Evolutionary conservation across 2,113 vertebrate species (phyloP).

Genomic region (Trichechus manatus): DNA sequence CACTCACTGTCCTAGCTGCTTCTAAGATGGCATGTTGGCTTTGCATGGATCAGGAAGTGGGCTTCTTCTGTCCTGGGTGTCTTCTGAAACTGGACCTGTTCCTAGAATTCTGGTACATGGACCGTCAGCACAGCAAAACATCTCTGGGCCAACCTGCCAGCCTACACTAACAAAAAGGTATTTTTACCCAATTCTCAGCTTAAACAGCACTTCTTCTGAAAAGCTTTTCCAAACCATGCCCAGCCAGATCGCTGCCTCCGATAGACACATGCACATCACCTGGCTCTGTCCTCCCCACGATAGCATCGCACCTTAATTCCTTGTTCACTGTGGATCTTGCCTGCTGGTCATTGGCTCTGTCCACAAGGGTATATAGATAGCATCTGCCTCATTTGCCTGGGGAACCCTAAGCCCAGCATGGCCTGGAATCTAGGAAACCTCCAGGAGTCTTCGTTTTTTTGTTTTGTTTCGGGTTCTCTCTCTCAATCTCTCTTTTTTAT

Average conservation of each 20-base stretch:
- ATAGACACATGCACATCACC: rapidly evolving
- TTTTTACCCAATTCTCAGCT: background rate
- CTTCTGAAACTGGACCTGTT: background rate
- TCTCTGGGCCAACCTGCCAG: background rate
- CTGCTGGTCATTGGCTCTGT: background rate
- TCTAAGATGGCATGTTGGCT: background rate
- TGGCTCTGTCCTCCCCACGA: too few relatives aligned
- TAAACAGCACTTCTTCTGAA: background rate
- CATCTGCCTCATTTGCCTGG: too few relatives aligned
- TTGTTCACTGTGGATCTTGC: background rate
- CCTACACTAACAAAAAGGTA: background rate
- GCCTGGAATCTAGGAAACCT: background rate
- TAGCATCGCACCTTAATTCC: background rate
- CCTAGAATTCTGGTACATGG: background rate
- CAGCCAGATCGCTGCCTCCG: background rate
- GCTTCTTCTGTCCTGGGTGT: background rate
- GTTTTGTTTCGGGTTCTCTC: background rate
- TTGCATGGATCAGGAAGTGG: rapidly evolving
- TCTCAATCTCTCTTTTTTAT: background rate
- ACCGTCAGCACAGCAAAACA: background rate
- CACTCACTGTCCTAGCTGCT: background rate
- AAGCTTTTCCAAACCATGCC: background rate
- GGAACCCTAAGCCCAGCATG: background rate
- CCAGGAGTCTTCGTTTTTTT: background rate
- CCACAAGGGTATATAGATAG: rapidly evolving